phyloP scores from a whole-genome alignment of 2,797 vertebrate genomes.

The Molossus alvarezi region DNA sequence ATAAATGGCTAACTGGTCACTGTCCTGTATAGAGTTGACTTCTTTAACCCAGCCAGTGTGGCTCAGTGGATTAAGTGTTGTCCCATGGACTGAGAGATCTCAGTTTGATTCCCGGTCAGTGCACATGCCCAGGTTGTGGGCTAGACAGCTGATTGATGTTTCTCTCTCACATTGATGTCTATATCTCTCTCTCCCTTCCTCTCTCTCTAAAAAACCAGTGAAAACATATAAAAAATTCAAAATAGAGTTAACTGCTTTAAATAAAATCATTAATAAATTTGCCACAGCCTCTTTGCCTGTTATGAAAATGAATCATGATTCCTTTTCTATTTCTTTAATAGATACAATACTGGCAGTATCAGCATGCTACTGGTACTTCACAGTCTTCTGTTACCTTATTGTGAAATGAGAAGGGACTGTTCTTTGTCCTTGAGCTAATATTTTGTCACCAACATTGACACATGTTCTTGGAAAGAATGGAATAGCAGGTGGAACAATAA shows the following conservation, averaged over 20 bases:
- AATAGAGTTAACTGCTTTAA: neutral
- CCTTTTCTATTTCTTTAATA: slow-evolving; percentile 20
- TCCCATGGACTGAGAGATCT: no score
- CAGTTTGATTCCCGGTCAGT: no score
- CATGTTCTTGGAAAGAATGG: slow-evolving; percentile 41
- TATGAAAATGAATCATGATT: slow-evolving; percentile 19
- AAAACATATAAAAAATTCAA: no score
- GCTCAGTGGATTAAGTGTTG: no score
- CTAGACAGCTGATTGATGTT: no score
- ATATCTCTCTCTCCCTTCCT: no score
- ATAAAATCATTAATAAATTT: slow-evolving; percentile 7
- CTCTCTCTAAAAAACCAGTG: no score
- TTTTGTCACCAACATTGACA: slow-evolving; percentile 21
- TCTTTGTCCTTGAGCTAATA: slow-evolving; percentile 66
- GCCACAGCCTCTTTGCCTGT: neutral
- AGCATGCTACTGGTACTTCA: neutral
- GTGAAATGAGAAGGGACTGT: slow-evolving; percentile 10
- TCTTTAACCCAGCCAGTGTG: neutral
- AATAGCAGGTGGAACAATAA: slow-evolving; percentile 36
- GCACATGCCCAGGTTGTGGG: no score
- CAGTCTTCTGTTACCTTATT: neutral
- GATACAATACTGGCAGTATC: neutral
- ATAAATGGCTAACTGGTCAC: neutral
- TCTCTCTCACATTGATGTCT: no score
- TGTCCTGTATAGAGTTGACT: neutral